Conservation (phyloP, 64 coral and sea anemone genomes). For the Montipora cactus region DNA sequence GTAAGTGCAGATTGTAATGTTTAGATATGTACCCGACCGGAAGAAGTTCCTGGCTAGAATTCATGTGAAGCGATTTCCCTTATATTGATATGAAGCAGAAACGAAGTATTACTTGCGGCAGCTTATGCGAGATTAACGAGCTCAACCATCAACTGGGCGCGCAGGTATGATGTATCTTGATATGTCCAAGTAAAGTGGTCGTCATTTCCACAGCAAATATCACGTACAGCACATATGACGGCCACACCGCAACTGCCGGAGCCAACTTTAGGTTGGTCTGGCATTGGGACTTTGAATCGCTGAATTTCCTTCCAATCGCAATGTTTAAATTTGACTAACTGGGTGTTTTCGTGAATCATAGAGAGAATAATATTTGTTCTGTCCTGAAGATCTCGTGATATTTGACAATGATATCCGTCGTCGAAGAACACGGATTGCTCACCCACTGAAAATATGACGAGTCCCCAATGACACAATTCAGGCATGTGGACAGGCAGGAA, state of each 20-base stretch:
- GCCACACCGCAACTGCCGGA: conserved; percentile 24
- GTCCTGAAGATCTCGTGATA: neutral
- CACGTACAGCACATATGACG: conserved; percentile 25
- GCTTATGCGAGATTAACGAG: conserved; percentile 2
- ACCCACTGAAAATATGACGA: neutral
- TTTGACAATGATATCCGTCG: conserved; percentile 36
- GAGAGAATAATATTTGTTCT: neutral
- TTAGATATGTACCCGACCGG: neutral
- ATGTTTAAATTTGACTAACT: neutral
- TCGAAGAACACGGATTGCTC: conserved; percentile 10
- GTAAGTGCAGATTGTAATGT: neutral
- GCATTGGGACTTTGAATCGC: conserved; percentile 14
- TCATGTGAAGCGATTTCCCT: neutral
- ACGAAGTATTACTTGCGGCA: neutral
- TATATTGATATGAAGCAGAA: neutral
- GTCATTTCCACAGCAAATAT: neutral
- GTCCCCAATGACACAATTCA: neutral
- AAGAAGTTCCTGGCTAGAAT: neutral
- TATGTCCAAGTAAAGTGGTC: neutral
- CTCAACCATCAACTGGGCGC: conserved; percentile 23
- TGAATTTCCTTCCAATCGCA: conserved; percentile 13
- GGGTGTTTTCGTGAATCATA: neutral
- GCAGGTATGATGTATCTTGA: conserved; percentile 5
- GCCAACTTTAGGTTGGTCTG: conserved; percentile 19
- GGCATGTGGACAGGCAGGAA: neutral